phyloP scores from a whole-genome alignment of 2,888 invertebrate genomes.

The Polyommatus iphigenia region DNA sequence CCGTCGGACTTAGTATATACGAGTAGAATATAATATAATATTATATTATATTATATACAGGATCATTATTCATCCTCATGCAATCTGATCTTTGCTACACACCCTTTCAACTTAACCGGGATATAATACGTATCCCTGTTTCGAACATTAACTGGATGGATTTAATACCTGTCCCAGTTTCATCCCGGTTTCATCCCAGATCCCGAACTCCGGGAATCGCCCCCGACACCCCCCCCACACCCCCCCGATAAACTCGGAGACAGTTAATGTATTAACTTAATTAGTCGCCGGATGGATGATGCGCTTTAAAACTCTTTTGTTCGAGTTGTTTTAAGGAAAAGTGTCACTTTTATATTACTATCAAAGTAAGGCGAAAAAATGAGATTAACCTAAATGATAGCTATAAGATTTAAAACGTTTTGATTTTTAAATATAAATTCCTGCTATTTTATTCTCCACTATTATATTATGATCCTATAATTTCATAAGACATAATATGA shows the following conservation, averaged over 20 bases:
- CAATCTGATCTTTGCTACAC: constrained; percentile 9
- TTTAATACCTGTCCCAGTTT: constrained; percentile 16
- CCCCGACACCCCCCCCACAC: neutral
- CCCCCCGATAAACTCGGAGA: constrained; percentile 32
- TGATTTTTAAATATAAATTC: no score
- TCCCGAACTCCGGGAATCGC: constrained; percentile 40
- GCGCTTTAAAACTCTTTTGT: neutral
- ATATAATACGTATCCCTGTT: constrained; percentile 12
- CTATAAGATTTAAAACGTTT: no score
- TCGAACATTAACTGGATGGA: constrained; percentile 1
- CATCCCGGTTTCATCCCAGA: constrained; percentile 34
- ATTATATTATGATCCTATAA: no score
- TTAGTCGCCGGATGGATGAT: neutral
- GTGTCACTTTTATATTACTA: constrained; percentile 8
- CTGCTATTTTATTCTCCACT: no score
- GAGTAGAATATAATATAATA: neutral
- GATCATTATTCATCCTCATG: neutral
- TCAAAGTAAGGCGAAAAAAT: neutral
- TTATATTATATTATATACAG: neutral
- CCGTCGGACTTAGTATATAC: neutral
- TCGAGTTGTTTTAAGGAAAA: constrained; percentile 1
- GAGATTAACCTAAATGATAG: no score
- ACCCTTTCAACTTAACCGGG: constrained; percentile 14
- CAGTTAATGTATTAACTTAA: constrained; percentile 29
- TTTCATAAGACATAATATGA: no score